These are phyloP conservation scores for Acropternis orthonyx DNA, from an alignment of 2,797 vertebrate genomes.

Conservation along the genomic window DNA sequence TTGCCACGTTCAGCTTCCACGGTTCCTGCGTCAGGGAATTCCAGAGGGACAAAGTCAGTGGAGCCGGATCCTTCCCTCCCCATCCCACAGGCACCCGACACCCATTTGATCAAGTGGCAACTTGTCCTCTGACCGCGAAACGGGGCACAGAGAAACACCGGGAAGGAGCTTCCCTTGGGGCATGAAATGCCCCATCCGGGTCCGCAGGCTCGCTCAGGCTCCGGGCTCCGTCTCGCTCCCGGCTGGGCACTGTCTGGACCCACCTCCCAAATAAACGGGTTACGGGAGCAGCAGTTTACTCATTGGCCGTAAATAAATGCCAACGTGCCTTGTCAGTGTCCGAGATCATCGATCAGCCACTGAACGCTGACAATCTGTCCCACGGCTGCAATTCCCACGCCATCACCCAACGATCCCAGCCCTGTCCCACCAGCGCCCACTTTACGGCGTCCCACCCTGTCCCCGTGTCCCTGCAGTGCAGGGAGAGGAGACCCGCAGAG, in stretches of 20 bases:
- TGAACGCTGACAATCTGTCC: not conserved
- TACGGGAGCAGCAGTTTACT: not conserved
- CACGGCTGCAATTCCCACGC: not conserved
- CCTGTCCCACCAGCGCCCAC: fast-evolving
- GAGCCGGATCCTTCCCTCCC: not conserved
- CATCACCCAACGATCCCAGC: not conserved
- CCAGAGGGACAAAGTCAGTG: constrained; percentile 58
- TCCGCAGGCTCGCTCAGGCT: not conserved
- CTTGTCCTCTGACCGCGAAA: not conserved
- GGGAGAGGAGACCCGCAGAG: not conserved
- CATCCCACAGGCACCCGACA: constrained; percentile 2
- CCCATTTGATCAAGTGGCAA: constrained; percentile 12
- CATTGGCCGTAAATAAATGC: not conserved
- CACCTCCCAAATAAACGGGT: not conserved
- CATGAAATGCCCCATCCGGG: not conserved
- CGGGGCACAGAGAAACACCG: not conserved
- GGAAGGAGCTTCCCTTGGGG: not conserved
- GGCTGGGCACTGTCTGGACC: not conserved
- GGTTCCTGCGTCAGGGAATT: constrained; percentile 58
- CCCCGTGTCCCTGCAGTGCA: not conserved
- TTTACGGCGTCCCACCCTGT: fast-evolving
- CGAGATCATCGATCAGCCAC: not conserved
- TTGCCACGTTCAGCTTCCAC: not conserved
- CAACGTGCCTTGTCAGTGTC: not conserved
- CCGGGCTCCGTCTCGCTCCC: not conserved